Conservation (phyloP, 1,140 invertebrate species). For the Drosophila ogumai region DNA sequence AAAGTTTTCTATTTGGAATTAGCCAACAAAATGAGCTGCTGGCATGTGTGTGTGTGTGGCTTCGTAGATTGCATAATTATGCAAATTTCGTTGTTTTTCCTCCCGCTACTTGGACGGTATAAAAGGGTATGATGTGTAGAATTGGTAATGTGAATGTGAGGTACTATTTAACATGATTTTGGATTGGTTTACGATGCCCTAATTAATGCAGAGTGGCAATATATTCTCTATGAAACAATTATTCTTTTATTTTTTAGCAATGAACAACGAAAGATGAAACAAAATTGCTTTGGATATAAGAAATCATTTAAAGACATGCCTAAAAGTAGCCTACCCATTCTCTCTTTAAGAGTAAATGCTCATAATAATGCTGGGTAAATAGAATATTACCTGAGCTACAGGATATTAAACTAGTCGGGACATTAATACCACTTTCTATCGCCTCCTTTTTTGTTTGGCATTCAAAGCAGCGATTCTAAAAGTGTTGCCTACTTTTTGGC, state of each 20-base stretch:
- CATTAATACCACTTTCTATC: neutral
- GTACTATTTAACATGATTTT: constrained; percentile 6
- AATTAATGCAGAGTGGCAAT: neutral
- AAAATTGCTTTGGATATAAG: neutral
- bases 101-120: constrained; percentile 19
- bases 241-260: neutral
- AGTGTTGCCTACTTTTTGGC: constrained; percentile 77
- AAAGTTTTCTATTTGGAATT: constrained; percentile 65
- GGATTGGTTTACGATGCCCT: neutral
- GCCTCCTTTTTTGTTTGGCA: constrained; percentile 56
- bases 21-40: constrained; percentile 63
- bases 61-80: constrained; percentile 81
- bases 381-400: neutral
- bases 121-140: constrained; percentile 15
- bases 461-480: constrained; percentile 69
- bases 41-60: constrained; percentile 33
- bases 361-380: neutral
- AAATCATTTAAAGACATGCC: neutral
- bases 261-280: neutral
- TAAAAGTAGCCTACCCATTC: neutral
- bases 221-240: no score
- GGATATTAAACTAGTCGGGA: constrained; percentile 23
- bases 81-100: constrained; percentile 66
- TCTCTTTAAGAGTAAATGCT: neutral
- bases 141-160: neutral